Evolutionary conservation across 1,140 invertebrate species (phyloP).

Genomic region (Drosophila hydei): DNA sequence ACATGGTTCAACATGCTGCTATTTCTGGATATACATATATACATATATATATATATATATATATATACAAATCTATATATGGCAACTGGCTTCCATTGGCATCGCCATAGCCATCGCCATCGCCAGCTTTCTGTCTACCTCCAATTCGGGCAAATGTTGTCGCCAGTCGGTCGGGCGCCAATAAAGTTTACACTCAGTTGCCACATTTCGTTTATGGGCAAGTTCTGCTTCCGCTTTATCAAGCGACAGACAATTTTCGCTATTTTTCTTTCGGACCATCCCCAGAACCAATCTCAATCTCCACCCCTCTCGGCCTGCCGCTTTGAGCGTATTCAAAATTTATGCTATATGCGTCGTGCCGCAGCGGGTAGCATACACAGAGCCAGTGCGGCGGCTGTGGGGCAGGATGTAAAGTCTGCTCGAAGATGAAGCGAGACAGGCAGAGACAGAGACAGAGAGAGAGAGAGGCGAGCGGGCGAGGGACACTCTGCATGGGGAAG

Average conservation of each 20-base stretch:
- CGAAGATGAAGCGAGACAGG: not conserved
- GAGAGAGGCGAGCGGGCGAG: not conserved
- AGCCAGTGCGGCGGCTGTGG: not conserved
- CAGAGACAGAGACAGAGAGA: too few species aligned
- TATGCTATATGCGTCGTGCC: slow-evolving; percentile 77
- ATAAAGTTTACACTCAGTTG: slow-evolving; percentile 83
- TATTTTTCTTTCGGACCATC: slow-evolving; percentile 58
- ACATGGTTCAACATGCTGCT: slow-evolving; percentile 48
- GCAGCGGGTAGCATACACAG: slow-evolving; percentile 43
- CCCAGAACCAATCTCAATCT: not conserved
- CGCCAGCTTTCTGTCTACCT: not conserved
- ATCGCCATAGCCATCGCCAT: not conserved
- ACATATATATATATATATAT: too few species aligned
- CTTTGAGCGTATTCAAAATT: slow-evolving; percentile 77
- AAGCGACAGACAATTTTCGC: slow-evolving; percentile 82
- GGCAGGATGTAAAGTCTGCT: slow-evolving; percentile 8
- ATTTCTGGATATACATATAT: not conserved
- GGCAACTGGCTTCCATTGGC: not conserved
- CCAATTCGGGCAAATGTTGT: slow-evolving; percentile 43
- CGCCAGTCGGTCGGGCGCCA: slow-evolving; percentile 79
- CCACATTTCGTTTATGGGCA: slow-evolving; percentile 82
- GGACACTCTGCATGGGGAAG: not conserved
- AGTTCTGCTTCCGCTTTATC: slow-evolving; percentile 82
- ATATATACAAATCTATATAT: slow-evolving; percentile 3
- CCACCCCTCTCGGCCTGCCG: not conserved